These are phyloP conservation scores for Pristiophorus japonicus DNA, from an alignment of 2,113 vertebrate species.

Conservation along the genomic window DNA sequence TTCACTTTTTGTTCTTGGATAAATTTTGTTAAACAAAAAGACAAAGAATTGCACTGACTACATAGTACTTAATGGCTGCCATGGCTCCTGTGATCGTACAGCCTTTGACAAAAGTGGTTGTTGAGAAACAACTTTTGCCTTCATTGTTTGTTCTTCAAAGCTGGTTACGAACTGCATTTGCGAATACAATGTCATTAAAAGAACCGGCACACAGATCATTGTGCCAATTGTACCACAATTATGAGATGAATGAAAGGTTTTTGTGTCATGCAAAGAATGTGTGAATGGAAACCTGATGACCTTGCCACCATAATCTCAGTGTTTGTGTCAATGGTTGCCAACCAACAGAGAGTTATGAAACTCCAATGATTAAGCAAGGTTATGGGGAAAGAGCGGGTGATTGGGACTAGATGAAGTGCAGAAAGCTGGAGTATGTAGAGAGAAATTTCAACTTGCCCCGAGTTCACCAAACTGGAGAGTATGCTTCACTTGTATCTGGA, in stretches of 20 bases:
- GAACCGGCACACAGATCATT: background rate
- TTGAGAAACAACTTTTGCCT: background rate
- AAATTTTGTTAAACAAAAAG: background rate
- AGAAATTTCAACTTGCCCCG: background rate
- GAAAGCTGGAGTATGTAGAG: no score
- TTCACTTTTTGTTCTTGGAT: background rate
- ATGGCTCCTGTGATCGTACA: background rate
- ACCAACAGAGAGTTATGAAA: background rate
- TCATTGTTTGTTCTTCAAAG: background rate
- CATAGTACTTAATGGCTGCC: background rate
- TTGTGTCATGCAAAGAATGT: background rate
- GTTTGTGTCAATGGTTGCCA: background rate
- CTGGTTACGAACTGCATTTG: background rate
- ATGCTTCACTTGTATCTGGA: background rate
- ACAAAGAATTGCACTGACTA: no score
- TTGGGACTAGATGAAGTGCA: no score
- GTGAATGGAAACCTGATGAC: background rate
- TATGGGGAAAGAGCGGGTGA: no score
- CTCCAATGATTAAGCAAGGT: background rate
- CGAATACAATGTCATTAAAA: background rate
- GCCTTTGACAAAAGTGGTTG: no score
- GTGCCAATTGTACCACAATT: background rate
- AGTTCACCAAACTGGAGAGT: background rate
- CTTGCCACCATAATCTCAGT: background rate
- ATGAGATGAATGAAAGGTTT: background rate